Percentiles rank a stretch among this genome's conserved stretches.
phyloP scores from a whole-genome alignment of 2,113 vertebrate species.

The Sinocyclocheilus anshuiensis region DNA sequence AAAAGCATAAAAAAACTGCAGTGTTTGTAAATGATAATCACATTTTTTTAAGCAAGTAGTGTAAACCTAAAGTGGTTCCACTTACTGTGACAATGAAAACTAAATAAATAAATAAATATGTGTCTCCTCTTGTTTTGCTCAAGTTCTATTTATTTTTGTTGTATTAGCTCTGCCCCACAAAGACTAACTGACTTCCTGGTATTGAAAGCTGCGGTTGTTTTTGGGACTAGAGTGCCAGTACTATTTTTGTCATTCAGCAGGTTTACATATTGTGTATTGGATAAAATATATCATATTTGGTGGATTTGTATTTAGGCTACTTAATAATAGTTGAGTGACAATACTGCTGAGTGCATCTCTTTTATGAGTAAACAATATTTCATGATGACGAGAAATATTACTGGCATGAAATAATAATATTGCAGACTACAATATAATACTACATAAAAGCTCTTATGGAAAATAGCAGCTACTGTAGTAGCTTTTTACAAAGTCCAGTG shows the following conservation, averaged over 20 bases:
- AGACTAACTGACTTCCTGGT: background rate
- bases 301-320: background rate
- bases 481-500: background rate
- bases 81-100: background rate
- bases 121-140: background rate
- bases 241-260: conserved; percentile 2
- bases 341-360: background rate
- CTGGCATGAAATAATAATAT: background rate
- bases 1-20: background rate
- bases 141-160: background rate
- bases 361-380: background rate
- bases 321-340: background rate
- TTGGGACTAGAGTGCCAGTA: background rate
- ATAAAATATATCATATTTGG: background rate
- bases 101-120: background rate
- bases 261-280: background rate
- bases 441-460: background rate
- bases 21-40: background rate
- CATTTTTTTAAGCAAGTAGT: background rate
- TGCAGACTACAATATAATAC: background rate
- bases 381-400: background rate
- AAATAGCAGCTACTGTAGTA: background rate
- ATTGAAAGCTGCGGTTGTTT: background rate
- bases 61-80: background rate
- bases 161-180: background rate